Base-by-base conservation (phyloP, 2,797 vertebrate species). In the Dermochelys coriacea region DNA sequence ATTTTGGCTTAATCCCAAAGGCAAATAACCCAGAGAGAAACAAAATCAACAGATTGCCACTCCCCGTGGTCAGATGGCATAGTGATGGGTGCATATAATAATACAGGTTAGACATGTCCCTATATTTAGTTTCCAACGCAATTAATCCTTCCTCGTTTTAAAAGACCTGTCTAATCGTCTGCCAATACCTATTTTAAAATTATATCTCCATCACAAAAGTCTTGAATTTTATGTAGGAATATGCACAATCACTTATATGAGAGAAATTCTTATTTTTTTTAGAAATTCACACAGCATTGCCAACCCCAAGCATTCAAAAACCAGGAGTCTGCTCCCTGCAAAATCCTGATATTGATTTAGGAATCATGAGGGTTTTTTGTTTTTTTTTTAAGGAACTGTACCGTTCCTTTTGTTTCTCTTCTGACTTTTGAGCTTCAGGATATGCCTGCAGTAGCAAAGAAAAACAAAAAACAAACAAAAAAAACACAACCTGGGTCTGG, bases 251-350 rank as follows among this genome's bases (percentile, higher is more conserved):
- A 47, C 27, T 15, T 77, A 5, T 41, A 3, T 6, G 37, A 74
- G 57, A 18, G 9, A 27, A 52, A 8, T 49, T 80, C 0, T 3
- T 47, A 0, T 41, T 61, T 74, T 74, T 5, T 50, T 51, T 74
- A 0, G 9, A 71, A 71, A 21, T 34, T 79, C 12, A 5, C 23
- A 37, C n/a, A 25, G 84, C 2, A 2, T 27, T 89, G 75, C n/a
- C 68, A 71, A 68, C 6, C 25, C 74, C 74, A 77, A 9, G 45
- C 74, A 77, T 12, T 31, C 12, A 77, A 37, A 47, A 74, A 21
- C 14, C 5, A 0, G 2, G 49, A 21, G 0, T 9, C 3, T 23
- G 19, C 8, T 54, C 86, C 50, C 77, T 31, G 6, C 45, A 29
- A 82, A 93, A 75, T 11, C 18, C 8, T 0, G 2, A 9, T 3